Conservation (phyloP, 2,113 vertebrate species). For the Trachemys scripta region DNA sequence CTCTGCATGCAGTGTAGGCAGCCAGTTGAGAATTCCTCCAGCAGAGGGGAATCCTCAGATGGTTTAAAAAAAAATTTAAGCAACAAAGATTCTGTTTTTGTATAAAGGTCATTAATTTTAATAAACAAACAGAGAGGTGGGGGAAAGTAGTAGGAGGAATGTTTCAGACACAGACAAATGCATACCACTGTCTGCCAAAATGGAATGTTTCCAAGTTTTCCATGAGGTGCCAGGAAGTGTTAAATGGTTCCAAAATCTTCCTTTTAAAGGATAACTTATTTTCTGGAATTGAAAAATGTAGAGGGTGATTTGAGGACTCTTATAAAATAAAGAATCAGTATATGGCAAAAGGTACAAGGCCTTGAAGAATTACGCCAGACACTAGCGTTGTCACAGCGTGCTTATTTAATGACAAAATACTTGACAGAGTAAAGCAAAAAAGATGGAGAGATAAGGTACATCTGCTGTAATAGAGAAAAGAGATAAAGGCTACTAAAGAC, state of each 20-base stretch:
- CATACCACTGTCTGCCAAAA: neutral
- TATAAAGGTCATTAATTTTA: neutral
- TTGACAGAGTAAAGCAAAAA: neutral
- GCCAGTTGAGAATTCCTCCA: neutral
- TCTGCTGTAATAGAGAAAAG: neutral
- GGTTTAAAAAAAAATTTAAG: neutral
- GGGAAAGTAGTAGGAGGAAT: neutral
- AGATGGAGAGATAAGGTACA: neutral
- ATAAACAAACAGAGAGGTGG: neutral
- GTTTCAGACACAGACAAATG: neutral
- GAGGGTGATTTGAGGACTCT: neutral
- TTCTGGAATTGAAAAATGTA: neutral
- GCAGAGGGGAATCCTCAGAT: neutral
- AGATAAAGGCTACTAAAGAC: neutral
- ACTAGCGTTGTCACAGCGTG: neutral
- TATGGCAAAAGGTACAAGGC: neutral
- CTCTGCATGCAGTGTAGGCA: neutral
- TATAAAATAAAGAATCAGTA: neutral
- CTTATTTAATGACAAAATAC: neutral
- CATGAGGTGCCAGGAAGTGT: neutral
- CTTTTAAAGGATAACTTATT: neutral
- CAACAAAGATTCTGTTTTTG: neutral
- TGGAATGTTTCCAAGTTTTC: neutral
- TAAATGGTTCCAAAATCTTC: neutral
- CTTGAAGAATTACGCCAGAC: neutral